Evolutionary conservation across 2,797 vertebrate species (phyloP).

Genomic region (Hyperoplus immaculatus): DNA sequence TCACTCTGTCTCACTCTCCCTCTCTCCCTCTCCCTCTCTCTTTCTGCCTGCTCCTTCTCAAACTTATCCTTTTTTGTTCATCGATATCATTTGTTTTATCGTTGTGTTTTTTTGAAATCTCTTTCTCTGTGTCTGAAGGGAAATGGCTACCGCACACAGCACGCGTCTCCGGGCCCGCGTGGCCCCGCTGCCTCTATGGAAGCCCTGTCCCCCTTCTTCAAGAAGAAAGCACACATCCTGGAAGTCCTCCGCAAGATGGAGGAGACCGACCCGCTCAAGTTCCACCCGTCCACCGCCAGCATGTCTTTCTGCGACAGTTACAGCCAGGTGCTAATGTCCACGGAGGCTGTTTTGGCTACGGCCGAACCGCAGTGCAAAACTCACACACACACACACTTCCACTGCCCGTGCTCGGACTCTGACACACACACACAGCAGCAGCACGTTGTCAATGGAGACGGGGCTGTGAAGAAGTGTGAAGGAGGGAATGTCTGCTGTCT

Average conservation of each 20-base stretch:
- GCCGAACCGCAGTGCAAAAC: conserved; percentile 78
- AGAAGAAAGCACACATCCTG: conserved; percentile 97
- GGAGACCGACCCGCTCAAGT: conserved; percentile 91
- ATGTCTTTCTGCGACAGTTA: conserved; percentile 85
- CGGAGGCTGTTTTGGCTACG: conserved; percentile 81
- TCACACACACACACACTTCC: conserved; percentile 81
- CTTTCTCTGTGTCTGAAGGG: conserved; percentile 74
- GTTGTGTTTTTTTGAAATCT: too few relatives aligned
- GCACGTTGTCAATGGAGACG: conserved; percentile 83
- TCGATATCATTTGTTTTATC: too few relatives aligned
- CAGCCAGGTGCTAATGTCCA: conserved; percentile 86
- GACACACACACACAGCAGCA: conserved; percentile 77
- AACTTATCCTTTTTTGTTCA: too few relatives aligned
- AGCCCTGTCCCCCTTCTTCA: conserved; percentile 95
- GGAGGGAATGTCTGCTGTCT: conserved; percentile 86
- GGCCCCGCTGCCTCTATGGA: conserved; percentile 87
- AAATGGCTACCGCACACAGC: conserved; percentile 84
- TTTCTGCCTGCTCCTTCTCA: too few relatives aligned
- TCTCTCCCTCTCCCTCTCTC: too few relatives aligned
- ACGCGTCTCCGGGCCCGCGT: conserved; percentile 80
- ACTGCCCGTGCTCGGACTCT: conserved; percentile 80
- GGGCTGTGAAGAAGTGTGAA: conserved; percentile 80
- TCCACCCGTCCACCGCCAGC: conserved; percentile 83
- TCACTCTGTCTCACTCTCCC: too few relatives aligned
- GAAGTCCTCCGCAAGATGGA: conserved; percentile 96